phyloP scores from a whole-genome alignment of 2,113 vertebrate species.

The Phocoena sinus region DNA sequence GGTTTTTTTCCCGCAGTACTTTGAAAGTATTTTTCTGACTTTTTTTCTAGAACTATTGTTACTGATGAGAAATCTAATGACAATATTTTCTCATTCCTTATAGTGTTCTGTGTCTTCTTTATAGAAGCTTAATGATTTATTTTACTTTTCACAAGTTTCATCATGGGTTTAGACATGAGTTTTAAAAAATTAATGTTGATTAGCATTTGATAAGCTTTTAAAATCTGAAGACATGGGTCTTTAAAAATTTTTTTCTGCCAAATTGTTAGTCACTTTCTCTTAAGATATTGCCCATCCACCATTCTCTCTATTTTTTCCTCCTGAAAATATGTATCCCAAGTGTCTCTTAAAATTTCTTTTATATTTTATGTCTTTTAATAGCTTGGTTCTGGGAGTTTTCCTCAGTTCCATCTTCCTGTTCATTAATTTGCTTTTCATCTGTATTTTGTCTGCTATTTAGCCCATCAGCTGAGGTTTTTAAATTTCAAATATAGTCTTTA shows the following conservation, averaged over 20 bases:
- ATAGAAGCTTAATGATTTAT: background rate
- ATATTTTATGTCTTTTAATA: background rate
- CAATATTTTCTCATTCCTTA: background rate
- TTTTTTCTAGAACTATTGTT: background rate
- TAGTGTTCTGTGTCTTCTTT: background rate
- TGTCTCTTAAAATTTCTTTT: background rate
- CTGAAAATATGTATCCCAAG: background rate
- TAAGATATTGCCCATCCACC: background rate
- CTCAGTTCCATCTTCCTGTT: background rate
- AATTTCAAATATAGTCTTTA: background rate
- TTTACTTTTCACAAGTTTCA: background rate
- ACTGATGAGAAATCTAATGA: background rate
- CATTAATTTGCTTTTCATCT: constrained; percentile 1
- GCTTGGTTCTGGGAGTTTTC: background rate
- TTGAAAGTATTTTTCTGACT: background rate
- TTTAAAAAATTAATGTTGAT: constrained; percentile 12
- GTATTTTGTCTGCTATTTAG: background rate
- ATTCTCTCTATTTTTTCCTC: background rate
- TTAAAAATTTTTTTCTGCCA: background rate
- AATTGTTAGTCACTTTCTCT: background rate
- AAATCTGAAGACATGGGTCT: background rate
- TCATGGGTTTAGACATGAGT: background rate
- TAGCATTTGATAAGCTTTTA: background rate
- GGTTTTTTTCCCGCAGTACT: background rate
- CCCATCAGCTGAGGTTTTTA: background rate